Evolutionary conservation across 2,113 vertebrate genomes (phyloP), one percentile per base, ranked within the genome.

Genomic region (Tylochromis polylepis): DNA sequence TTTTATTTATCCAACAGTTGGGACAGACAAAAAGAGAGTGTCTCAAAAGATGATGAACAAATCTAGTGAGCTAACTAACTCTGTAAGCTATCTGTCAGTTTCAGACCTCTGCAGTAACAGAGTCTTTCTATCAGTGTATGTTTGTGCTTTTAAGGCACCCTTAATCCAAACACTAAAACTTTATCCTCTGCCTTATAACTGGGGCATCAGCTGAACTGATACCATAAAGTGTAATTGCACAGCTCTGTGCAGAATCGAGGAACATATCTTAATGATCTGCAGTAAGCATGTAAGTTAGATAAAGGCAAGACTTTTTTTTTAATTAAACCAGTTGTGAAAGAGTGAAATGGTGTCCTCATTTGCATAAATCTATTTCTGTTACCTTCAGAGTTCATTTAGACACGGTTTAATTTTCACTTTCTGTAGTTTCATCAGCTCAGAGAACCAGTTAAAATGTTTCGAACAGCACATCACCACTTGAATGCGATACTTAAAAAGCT

Each of bases 401-500:
- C 5, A 22, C 24, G 1, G 20, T 53, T 51, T 12, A 83, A 56
- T 72, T 77, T 67, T 18, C 34, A 72, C 77, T 57, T 56, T 53
- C 10, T 27, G 65, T 34, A 8, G 24, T 43, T 12, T 36, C 67
- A 59, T 59, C 29, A 55, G 57, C 59, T 62, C 43, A 53, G 27
- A 72, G 70, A 77, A 51, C 2, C 70, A 77, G 72, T 77, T 77
- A 51, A 53, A 77, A 53, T 53, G 72, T 53, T 77, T 77, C 5
- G 49, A 72, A 31, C 57, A 83, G 31, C 29, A 58, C 59, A 34
- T 81, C 14, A 18, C 3, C 62, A n/a, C 85, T 75, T 11, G 27
- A 88, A 60, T 7, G 84, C 15, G 41, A 41, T 8, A 9, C 70
- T 91, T 89, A 67, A 36, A 88, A 58, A 87, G 84, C 85, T 11